These are phyloP conservation scores for Protobothrops mucrosquamatus DNA, from an alignment of 2,113 vertebrate genomes.

Conservation along the genomic window DNA sequence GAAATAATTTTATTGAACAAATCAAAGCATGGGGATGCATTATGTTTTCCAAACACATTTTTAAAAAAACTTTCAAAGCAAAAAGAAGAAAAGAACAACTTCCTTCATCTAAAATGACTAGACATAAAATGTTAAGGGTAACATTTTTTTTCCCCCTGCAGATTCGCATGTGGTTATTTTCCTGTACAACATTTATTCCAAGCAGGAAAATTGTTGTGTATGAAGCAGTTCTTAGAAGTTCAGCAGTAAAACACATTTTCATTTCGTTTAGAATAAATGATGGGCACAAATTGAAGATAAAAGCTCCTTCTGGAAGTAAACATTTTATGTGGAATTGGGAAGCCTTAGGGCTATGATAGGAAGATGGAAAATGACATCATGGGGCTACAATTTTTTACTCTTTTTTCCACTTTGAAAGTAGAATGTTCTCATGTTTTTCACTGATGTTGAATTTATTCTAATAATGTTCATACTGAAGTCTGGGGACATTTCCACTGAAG, in stretches of 20 bases:
- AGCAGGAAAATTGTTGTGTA: neutral
- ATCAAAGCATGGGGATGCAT: neutral
- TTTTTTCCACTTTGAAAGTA: neutral
- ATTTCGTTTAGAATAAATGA: neutral
- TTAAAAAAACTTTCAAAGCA: neutral
- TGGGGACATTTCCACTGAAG: neutral
- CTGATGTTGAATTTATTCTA: neutral
- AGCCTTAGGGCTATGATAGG: neutral
- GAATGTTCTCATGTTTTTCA: neutral
- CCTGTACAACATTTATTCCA: neutral
- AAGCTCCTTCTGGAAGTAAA: neutral
- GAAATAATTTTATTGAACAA: conserved; percentile 30
- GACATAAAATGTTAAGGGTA: fast-evolving
- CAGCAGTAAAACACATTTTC: neutral
- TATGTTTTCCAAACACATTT: neutral
- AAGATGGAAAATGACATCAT: neutral
- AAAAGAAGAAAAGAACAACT: conserved; percentile 5
- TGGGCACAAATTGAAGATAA: neutral
- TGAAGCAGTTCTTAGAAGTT: neutral
- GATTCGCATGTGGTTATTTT: neutral
- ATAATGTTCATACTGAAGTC: neutral
- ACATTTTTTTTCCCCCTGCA: neutral
- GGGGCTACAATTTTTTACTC: neutral
- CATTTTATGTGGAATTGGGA: neutral
- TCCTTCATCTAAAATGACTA: neutral